Percentiles rank a stretch among this genome's conserved stretches.
phyloP scores from a whole-genome alignment of 2,113 vertebrate species.

The Podocnemis expansa region DNA sequence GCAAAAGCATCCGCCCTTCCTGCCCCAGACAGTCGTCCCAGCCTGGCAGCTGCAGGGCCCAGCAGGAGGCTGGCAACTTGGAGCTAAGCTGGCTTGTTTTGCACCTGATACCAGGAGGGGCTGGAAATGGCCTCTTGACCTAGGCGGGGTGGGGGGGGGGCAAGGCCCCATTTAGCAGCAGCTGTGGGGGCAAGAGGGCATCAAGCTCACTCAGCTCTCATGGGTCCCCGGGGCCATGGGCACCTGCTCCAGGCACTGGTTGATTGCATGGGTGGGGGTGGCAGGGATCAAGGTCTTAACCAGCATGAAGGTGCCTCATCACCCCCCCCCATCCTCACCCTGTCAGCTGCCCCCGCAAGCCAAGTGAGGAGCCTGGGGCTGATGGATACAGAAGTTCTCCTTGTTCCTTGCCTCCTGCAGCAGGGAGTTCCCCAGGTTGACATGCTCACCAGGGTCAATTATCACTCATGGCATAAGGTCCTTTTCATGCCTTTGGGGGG shows the following conservation, averaged over 20 bases:
- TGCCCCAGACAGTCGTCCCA: not conserved
- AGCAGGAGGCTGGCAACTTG: not conserved
- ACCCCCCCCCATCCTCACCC: too few species aligned
- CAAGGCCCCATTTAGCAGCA: too few species aligned
- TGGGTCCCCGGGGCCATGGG: not conserved
- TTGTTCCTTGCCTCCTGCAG: not conserved
- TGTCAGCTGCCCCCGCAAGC: too few species aligned
- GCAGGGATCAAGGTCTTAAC: too few species aligned
- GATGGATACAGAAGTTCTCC: not conserved
- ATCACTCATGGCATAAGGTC: slow-evolving; percentile 16
- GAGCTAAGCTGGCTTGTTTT: not conserved
- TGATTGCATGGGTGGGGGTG: too few species aligned
- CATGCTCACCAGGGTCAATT: slow-evolving; percentile 34
- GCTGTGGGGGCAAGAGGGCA: too few species aligned
- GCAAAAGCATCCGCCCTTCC: not conserved
- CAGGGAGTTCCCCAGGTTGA: not conserved
- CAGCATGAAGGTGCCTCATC: too few species aligned
- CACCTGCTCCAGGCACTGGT: not conserved
- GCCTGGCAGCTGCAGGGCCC: not conserved
- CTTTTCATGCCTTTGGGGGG: not conserved
- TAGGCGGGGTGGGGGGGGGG: not conserved
- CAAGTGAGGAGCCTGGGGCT: too few species aligned
- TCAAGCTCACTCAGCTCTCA: not conserved
- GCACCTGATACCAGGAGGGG: not conserved
- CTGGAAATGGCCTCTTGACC: not conserved